A percentile compares a stretch with the other conserved stretches of the same genome.
Conservation (phyloP, 2,888 invertebrate genomes). For the Nomada hirtipes region DNA sequence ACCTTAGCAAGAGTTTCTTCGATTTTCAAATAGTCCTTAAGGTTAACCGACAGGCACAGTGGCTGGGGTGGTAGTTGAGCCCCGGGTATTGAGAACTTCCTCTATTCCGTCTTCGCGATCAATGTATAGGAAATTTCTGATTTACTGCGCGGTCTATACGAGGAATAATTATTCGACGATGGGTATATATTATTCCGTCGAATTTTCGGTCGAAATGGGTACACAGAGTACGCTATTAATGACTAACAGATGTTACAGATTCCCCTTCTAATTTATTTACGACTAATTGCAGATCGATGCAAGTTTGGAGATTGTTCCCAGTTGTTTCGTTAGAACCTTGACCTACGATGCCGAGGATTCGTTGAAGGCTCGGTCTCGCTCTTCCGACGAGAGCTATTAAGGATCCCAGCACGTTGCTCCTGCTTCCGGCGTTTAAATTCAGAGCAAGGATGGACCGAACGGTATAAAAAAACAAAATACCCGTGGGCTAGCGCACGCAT, state of each 20-base stretch:
- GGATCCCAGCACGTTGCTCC: conserved; percentile 57
- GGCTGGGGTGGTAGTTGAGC: background rate
- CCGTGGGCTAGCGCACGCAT: conserved; percentile 66
- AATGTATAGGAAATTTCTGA: background rate
- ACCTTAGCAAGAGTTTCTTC: background rate
- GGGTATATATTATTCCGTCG: background rate
- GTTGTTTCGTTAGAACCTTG: conserved; percentile 46
- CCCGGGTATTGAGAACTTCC: background rate
- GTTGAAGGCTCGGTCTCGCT: conserved; percentile 10
- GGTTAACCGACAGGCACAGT: background rate
- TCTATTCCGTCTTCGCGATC: background rate
- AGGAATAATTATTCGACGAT: background rate
- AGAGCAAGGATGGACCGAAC: conserved; percentile 31
- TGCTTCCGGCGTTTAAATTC: conserved; percentile 68
- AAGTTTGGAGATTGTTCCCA: background rate
- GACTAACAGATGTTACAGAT: background rate
- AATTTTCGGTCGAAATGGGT: background rate
- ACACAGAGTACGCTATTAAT: background rate
- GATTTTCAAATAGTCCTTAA: conserved; percentile 5
- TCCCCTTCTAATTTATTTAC: background rate
- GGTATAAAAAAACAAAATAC: conserved; percentile 11
- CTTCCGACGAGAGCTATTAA: conserved; percentile 23
- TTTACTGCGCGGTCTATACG: background rate
- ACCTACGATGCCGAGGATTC: conserved; percentile 40
- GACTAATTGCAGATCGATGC: too few relatives aligned